Evolutionary conservation across 2,113 vertebrate genomes (phyloP).

Genomic region (Ondatra zibethicus): DNA sequence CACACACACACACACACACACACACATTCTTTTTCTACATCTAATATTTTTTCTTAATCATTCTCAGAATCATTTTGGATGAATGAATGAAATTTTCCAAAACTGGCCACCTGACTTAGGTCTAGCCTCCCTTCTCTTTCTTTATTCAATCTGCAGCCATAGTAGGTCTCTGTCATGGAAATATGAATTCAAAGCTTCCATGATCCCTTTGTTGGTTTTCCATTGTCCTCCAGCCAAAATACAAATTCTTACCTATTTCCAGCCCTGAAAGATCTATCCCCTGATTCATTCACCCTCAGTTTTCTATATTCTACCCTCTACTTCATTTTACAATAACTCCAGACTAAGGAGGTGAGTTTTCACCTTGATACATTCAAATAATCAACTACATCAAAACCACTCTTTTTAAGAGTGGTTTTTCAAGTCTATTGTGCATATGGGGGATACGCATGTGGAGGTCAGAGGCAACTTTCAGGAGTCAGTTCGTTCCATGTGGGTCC

Average conservation of each 20-base stretch:
- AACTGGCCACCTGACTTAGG: not conserved
- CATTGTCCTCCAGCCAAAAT: not conserved
- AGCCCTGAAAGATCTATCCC: not conserved
- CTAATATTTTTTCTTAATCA: not conserved
- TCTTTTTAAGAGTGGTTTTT: not conserved
- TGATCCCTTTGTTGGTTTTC: not conserved
- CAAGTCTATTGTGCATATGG: not conserved
- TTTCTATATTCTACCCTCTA: not conserved
- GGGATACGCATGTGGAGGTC: too few relatives aligned
- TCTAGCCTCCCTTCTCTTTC: not conserved
- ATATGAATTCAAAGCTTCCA: not conserved
- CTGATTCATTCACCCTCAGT: not conserved
- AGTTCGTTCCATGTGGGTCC: not conserved
- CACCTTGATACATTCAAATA: not conserved
- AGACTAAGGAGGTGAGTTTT: not conserved
- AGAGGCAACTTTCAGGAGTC: not conserved
- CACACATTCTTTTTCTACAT: not conserved
- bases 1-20: not conserved
- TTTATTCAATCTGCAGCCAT: not conserved
- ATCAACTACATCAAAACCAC: not conserved
- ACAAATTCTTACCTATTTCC: not conserved
- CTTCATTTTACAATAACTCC: not conserved
- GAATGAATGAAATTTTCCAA: not conserved
- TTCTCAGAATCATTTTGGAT: not conserved
- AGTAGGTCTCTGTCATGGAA: not conserved